Evolutionary conservation across 2,797 vertebrate genomes (phyloP).

Genomic region (Tragopan temminckii): DNA sequence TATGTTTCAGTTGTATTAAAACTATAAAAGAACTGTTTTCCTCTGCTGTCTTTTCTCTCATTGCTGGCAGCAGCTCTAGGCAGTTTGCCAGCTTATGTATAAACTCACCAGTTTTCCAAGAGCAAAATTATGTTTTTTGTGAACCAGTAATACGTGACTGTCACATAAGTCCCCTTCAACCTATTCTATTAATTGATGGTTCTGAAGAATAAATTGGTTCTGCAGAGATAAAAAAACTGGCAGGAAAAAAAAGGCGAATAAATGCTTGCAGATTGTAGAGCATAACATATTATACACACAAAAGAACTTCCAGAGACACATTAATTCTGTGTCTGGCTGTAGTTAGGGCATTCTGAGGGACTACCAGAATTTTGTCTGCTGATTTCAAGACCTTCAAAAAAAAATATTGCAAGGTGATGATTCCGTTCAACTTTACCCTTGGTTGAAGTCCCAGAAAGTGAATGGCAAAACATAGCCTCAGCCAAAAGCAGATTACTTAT

Average conservation of each 20-base stretch:
- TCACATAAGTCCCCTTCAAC: neutral
- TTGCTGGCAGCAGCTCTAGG: conserved; percentile 68
- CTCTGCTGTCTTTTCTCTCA: conserved; percentile 20
- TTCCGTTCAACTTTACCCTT: neutral
- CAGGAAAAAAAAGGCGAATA: neutral
- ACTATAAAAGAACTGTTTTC: conserved; percentile 72
- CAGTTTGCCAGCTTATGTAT: conserved; percentile 53
- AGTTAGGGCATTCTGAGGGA: neutral
- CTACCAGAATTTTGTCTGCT: neutral
- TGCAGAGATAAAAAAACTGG: neutral
- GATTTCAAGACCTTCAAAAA: neutral
- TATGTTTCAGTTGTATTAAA: conserved; percentile 61
- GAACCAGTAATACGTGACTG: conserved; percentile 7
- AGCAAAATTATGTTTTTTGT: conserved; percentile 19
- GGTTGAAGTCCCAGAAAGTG: neutral
- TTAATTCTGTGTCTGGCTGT: neutral
- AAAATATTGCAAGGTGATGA: neutral
- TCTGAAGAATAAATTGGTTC: neutral
- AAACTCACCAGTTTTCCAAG: conserved; percentile 66
- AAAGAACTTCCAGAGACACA: neutral
- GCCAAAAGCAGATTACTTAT: fast-evolving
- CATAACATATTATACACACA: neutral
- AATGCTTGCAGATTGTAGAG: neutral
- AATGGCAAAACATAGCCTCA: neutral
- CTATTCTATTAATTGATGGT: neutral